These are phyloP conservation scores for Shargacucullia verbasci DNA, from an alignment of 2,888 invertebrate genomes.

Conservation along the genomic window DNA sequence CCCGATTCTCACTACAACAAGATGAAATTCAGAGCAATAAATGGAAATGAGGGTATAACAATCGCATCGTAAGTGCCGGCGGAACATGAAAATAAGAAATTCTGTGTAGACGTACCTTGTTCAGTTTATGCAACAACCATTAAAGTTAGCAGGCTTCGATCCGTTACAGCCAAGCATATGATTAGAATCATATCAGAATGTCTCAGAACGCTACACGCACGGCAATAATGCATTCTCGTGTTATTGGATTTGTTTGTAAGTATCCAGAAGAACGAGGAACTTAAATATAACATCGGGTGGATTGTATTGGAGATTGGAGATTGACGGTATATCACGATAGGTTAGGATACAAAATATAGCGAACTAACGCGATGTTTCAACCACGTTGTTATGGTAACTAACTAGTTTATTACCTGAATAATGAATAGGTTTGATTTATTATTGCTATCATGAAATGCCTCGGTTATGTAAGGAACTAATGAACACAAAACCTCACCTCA, in stretches of 20 bases:
- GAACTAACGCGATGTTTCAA: conserved; percentile 29
- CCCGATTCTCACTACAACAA: conserved; percentile 18
- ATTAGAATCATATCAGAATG: no score
- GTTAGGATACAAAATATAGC: conserved; percentile 26
- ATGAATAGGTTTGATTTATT: conserved; percentile 47
- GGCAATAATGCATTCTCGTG: no score
- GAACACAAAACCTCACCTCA: conserved; percentile 5
- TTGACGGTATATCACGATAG: conserved; percentile 13
- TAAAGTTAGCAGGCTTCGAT: no score
- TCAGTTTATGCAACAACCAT: conserved; percentile 8
- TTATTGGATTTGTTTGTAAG: no score
- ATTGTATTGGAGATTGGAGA: no score
- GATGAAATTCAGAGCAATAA: conserved; percentile 34
- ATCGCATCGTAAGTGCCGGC: conserved; percentile 6
- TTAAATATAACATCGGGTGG: no score
- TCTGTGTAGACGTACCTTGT: conserved; percentile 7
- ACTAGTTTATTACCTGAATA: conserved; percentile 40
- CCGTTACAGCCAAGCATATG: no score
- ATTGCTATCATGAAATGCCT: conserved; percentile 13
- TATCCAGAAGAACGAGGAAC: no score
- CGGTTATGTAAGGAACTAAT: conserved; percentile 10
- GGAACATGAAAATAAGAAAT: conserved; percentile 21
- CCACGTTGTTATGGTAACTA: conserved; percentile 42
- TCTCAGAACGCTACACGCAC: no score
- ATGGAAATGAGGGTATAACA: conserved; percentile 32